Evolutionary conservation across 2,797 vertebrate genomes (phyloP), one percentile per base, ranked within the genome.

Genomic region (Chelon labrosus): DNA sequence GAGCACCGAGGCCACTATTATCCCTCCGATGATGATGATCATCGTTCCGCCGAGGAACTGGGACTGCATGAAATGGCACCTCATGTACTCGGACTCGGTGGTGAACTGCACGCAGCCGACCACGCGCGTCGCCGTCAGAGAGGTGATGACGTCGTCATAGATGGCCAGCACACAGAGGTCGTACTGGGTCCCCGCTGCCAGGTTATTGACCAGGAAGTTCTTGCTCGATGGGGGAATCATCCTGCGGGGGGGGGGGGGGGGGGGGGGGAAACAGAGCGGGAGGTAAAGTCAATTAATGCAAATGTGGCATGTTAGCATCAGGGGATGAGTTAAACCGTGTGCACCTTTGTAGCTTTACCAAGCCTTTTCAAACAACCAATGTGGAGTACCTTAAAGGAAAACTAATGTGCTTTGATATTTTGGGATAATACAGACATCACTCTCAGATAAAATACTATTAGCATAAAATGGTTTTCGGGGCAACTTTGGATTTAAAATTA

Each of bases 171-270:
- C 98, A 0, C 98, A 99, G 56, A 99, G 94, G 94, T 99, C 98
- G 4, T 99, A 99, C 77, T 88, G 87, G 0, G 97, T 98, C 78
- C 97, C 97, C 0, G 98, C 96, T 0, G 98, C 98, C 89, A 99
- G 91, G 92, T 99, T 99, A 92, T 98, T 99, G 73, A 99, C 97
- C 89, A 99, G 94, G 84, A 99, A 99, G 83, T 96, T 97, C 92
- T 99, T 98, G 94, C 98, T 99, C 1, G 97, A 98, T 20, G 98
- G 97, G 66, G 98, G 97, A 85, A 99, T 99, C 98, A 99, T 99
- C 93, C 98, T 99, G 89, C 41, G 22, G 66, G 1, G 1, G 5
- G 50, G 14, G 16, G 58, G 3, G 4, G 38, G 25, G 14, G 1
- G 4, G 47, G 14, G 14, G 56, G 3, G 5, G 38, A 19, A 11